Conservation (phyloP, 2,797 vertebrate species). For the Hapalemur alaotrensis region DNA sequence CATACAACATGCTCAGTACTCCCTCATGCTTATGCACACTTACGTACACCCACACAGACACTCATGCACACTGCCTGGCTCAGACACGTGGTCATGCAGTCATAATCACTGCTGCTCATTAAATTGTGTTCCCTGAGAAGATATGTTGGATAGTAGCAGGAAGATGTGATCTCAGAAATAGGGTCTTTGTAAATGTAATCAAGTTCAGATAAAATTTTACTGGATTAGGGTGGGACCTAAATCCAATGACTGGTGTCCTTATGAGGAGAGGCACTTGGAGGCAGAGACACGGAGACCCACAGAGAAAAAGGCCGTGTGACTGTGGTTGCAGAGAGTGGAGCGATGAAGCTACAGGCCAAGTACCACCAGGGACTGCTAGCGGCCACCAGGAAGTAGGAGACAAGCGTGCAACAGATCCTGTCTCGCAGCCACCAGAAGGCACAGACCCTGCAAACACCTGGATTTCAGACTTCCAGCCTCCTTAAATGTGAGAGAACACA, state of each 20-base stretch:
- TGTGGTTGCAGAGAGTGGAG: background rate
- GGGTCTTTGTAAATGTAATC: background rate
- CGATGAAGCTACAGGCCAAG: background rate
- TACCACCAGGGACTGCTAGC: accelerated
- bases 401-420: background rate
- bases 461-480: background rate
- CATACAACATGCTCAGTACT: background rate
- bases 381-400: background rate
- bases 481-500: background rate
- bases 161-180: background rate
- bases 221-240: background rate
- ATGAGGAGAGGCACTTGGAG: background rate
- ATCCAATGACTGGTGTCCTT: background rate
- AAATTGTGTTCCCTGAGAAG: background rate
- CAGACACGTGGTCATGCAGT: background rate
- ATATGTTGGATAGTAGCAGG: background rate
- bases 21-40: background rate
- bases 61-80: background rate
- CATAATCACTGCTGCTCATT: background rate
- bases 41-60: background rate
- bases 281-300: background rate
- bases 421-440: background rate
- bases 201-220: background rate
- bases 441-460: background rate
- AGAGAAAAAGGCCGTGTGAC: background rate